Evolutionary conservation across 2,113 vertebrate genomes (phyloP).

Genomic region (Corvus cornix): DNA sequence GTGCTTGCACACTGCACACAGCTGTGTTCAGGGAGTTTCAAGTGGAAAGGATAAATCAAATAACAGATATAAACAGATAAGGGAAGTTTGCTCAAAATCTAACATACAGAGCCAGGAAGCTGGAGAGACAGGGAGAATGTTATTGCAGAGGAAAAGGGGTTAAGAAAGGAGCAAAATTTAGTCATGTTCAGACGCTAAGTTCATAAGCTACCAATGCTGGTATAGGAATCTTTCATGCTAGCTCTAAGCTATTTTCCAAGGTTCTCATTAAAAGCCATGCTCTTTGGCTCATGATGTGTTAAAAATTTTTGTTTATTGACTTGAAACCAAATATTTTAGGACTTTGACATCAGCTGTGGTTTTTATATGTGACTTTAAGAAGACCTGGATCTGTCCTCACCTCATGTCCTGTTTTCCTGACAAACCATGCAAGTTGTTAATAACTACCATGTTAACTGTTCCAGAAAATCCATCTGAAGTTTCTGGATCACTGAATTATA

Average conservation of each 20-base stretch:
- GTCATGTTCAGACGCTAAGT: not conserved
- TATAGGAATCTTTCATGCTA: not conserved
- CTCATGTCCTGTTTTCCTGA: conserved; percentile 17
- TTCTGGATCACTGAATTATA: conserved; percentile 21
- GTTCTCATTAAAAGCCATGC: not conserved
- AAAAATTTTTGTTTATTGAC: not conserved
- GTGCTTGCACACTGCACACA: not conserved
- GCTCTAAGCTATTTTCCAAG: not conserved
- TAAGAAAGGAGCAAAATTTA: not conserved
- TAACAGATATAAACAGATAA: not conserved
- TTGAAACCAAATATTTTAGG: not conserved
- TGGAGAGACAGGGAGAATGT: not conserved
- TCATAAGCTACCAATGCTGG: not conserved
- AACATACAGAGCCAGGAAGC: not conserved
- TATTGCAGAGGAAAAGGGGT: not conserved
- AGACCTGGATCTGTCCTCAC: not conserved
- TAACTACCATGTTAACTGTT: conserved; percentile 43
- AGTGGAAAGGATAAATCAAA: not conserved
- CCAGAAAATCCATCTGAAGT: conserved; percentile 31
- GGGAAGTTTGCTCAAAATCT: not conserved
- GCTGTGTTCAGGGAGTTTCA: not conserved
- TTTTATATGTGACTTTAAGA: not conserved
- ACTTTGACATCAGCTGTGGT: not conserved
- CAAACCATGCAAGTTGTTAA: conserved; percentile 24
- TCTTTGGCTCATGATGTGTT: not conserved